phyloP scores from a whole-genome alignment of 2,888 invertebrate species.

The Hypomecis punctinalis region DNA sequence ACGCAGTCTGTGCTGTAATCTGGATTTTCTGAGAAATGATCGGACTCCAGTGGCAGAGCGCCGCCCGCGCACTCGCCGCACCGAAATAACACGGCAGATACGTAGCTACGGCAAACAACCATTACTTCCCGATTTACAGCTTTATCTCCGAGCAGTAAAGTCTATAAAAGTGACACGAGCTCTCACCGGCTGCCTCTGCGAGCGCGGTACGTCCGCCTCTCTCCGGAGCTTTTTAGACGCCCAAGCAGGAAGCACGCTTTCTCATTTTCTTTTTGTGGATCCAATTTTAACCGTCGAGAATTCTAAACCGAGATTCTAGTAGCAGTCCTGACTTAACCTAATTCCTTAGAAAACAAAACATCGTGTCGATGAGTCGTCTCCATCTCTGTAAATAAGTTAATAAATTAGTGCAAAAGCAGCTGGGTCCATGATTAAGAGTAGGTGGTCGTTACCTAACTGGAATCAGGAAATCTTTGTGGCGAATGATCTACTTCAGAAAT shows the following conservation, averaged over 20 bases:
- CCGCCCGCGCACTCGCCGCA: conserved; percentile 57
- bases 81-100: conserved; percentile 61
- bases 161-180: conserved; percentile 13
- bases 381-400: conserved; percentile 36
- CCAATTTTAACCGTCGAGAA: conserved; percentile 42
- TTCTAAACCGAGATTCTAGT: conserved; percentile 41
- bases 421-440: conserved; percentile 37
- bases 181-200: conserved; percentile 4
- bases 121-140: conserved; percentile 18
- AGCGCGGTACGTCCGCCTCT: conserved; percentile 18
- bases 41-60: conserved; percentile 55
- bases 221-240: conserved; percentile 43
- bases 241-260: conserved; percentile 61
- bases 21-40: conserved; percentile 63
- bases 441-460: conserved; percentile 37
- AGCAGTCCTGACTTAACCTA: conserved; percentile 45
- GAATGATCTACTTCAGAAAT: conserved; percentile 59
- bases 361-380: conserved; percentile 35
- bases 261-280: conserved; percentile 54
- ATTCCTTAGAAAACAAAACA: conserved; percentile 46
- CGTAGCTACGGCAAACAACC: conserved; percentile 31
- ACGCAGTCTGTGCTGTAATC: conserved; percentile 55
- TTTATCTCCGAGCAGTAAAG: conserved; percentile 29
- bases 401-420: conserved; percentile 43
- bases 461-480: conserved; percentile 57